Evolutionary conservation across 2,888 invertebrate genomes (phyloP).

Genomic region (Cantharis rufa): DNA sequence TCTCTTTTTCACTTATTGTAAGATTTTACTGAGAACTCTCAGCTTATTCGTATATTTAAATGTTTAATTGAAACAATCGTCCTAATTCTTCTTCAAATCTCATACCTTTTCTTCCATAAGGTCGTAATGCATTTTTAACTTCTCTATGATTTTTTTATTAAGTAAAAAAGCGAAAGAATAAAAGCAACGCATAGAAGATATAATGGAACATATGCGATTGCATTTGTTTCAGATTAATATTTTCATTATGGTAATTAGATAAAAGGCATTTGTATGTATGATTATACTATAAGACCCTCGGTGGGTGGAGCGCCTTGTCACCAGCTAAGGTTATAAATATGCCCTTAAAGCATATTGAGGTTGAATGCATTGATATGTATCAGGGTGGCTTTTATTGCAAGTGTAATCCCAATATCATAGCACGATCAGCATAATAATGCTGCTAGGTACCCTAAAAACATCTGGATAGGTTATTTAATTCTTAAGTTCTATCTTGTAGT

Average conservation of each 20-base stretch:
- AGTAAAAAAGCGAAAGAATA: background rate
- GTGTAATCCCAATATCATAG: slow-evolving; percentile 58
- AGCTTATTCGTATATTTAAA: slow-evolving; percentile 15
- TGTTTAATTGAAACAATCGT: slow-evolving; percentile 1
- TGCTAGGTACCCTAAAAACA: slow-evolving; percentile 50
- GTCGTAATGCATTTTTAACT: too few species aligned
- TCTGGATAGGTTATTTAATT: slow-evolving; percentile 40
- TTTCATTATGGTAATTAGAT: slow-evolving; percentile 19
- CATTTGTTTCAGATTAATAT: slow-evolving; percentile 11
- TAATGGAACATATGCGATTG: background rate
- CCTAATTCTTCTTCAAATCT: background rate
- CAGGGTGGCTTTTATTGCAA: slow-evolving; percentile 57
- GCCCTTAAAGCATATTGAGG: slow-evolving; percentile 54
- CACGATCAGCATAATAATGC: slow-evolving; percentile 59
- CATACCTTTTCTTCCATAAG: background rate
- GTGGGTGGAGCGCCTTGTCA: slow-evolving; percentile 47
- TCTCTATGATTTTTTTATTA: too few species aligned
- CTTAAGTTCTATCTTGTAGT: background rate
- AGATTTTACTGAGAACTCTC: slow-evolving; percentile 26
- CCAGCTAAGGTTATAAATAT: slow-evolving; percentile 51
- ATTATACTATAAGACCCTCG: slow-evolving; percentile 19
- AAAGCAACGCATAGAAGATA: background rate
- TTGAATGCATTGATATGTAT: slow-evolving; percentile 55
- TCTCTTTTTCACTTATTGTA: slow-evolving; percentile 51
- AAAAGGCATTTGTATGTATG: slow-evolving; percentile 24